These are phyloP conservation scores for Cephus runcator DNA, from an alignment of 2,888 invertebrate genomes.

Conservation along the genomic window DNA sequence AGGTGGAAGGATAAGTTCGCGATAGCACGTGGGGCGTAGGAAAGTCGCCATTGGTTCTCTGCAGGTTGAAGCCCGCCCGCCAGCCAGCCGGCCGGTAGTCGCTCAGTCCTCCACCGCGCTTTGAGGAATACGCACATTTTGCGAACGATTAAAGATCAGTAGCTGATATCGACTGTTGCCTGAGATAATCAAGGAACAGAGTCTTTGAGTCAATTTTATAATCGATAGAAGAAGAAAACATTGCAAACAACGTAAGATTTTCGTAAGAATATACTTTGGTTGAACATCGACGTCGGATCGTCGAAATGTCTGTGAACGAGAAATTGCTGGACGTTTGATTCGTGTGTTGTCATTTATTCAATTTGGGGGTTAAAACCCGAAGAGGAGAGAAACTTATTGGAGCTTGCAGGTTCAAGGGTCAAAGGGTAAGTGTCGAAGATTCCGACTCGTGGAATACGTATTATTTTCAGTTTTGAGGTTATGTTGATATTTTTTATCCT, in stretches of 20 bases:
- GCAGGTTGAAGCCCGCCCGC: conserved; percentile 46
- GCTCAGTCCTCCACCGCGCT: conserved; percentile 55
- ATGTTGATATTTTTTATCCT: background rate
- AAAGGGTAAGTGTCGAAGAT: background rate
- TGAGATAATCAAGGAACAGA: background rate
- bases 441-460: background rate
- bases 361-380: background rate
- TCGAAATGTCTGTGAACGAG: conserved; percentile 11
- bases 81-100: conserved; percentile 51
- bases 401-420: background rate
- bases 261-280: background rate
- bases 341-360: background rate
- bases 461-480: too few relatives aligned
- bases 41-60: conserved; percentile 51
- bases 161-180: background rate
- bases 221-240: background rate
- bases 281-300: background rate
- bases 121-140: conserved; percentile 49
- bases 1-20: conserved; percentile 1
- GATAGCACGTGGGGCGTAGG: conserved; percentile 35
- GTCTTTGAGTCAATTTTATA: background rate
- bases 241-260: background rate
- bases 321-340: background rate
- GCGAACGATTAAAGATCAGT: conserved; percentile 16
- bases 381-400: background rate